Conservation (phyloP, 30 jellyfish, hydroid and myxozoan genomes). For the Hydractinia symbiolongicarpus region DNA sequence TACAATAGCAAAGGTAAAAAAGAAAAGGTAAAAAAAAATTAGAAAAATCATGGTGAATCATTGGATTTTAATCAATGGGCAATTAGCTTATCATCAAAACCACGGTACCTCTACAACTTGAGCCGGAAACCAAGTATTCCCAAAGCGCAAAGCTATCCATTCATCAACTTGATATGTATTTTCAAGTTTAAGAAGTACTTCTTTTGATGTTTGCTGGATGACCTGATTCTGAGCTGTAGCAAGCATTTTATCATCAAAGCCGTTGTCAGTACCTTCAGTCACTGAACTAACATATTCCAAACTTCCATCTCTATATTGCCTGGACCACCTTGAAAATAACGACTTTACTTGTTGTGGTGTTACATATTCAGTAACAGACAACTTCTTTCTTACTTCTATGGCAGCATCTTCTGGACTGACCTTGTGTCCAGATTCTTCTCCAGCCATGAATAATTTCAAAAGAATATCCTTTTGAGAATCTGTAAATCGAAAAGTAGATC, state of each 20-base stretch:
- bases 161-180: not conserved
- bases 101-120: not conserved
- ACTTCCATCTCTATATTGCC: not conserved
- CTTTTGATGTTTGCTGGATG: not conserved
- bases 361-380: not conserved
- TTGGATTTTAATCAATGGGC: too few species aligned
- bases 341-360: not conserved
- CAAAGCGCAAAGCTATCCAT: not conserved
- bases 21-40: too few species aligned
- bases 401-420: constrained; percentile 17
- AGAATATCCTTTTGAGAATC: not conserved
- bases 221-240: not conserved
- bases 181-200: not conserved
- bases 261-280: not conserved
- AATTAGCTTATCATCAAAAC: too few species aligned
- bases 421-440: constrained; percentile 15
- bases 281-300: not conserved
- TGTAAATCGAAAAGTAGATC: not conserved
- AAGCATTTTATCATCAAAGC: not conserved
- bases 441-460: not conserved
- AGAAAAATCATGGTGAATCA: too few species aligned
- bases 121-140: constrained; percentile 3
- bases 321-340: constrained; percentile 6
- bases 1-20: too few species aligned
- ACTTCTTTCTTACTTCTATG: not conserved